Base-by-base conservation (phyloP, 2,888 invertebrate genomes). In the Sarcophaga rosellei region DNA sequence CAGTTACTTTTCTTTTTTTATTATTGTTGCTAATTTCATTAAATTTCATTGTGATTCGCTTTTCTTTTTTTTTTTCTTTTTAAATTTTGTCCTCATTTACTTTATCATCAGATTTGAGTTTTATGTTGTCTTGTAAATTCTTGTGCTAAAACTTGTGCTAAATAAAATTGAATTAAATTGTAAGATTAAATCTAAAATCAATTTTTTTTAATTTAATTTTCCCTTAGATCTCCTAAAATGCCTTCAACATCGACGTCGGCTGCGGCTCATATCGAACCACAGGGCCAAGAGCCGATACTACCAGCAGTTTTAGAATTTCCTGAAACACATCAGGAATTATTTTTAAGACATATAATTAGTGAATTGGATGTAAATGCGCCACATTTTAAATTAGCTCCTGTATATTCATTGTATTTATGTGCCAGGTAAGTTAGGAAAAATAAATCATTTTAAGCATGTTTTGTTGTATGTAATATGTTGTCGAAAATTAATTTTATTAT, bases 291-390 rank as follows among this genome's bases (percentile, higher is more conserved):
- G 93, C 96, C 97, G 25, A 98, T 98, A 90, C 94, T 99, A 88
- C 99, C 99, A 6, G 99, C 99, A 0, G 97, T 98, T 25, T 94
- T 99, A 89, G 99, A 99, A 94, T 98, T 99, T 93, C 96, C 98
- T 35, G 98, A 99, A 94, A 98, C 98, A 89, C 97, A 97, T 25
- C 99, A 99, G 94, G 98, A 98, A 92, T 96, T 97, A 89, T 98
- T 99, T 93, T 94, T 99, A 74, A 96, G 96, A 85, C 96, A 97
- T 63, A 96, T 98, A 88, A 96, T 99, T 91, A 95, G 97, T 57
- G 96, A 98, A 89, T 95, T 98, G 88, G 98, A 98, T 93, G 97
- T 98, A 17, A 96, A 96, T 91, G 96, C 96, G 84, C 97, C 97
- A 15, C 97, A 97, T 89, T 99, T 99, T 94, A 98, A 98, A 92